Conservation (phyloP, 2,113 vertebrate genomes). For the Spea multiplicata region DNA sequence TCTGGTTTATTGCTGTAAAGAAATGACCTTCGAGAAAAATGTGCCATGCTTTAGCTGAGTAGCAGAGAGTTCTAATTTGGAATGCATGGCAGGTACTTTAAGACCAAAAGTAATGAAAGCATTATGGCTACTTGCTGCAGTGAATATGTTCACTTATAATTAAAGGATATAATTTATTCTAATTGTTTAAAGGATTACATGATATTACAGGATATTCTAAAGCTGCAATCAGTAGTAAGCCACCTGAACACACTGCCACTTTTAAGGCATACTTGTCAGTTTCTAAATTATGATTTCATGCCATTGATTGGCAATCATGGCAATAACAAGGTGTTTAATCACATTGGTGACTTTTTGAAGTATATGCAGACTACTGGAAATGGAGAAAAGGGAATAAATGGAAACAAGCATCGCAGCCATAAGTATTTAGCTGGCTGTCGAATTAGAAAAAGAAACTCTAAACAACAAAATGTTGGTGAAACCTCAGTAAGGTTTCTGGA, state of each 20-base stretch:
- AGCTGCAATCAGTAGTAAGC: background rate
- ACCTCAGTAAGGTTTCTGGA: too few relatives aligned
- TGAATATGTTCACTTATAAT: conserved; percentile 25
- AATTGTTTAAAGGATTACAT: conserved; percentile 13
- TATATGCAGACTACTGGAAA: background rate
- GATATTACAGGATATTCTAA: background rate
- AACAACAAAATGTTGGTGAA: too few relatives aligned
- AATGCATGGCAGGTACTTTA: conserved; percentile 9
- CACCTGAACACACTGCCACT: background rate
- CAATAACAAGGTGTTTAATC: background rate
- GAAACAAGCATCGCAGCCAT: background rate
- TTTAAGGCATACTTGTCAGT: background rate
- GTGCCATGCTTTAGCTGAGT: background rate
- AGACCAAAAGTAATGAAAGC: conserved; percentile 20
- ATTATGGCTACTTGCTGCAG: conserved; percentile 24
- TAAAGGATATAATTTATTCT: conserved; percentile 21
- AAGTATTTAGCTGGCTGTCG: too few relatives aligned
- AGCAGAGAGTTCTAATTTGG: conserved; percentile 3
- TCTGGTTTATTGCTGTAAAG: conserved; percentile 19
- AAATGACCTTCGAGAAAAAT: conserved; percentile 5
- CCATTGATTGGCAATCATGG: background rate
- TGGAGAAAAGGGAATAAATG: background rate
- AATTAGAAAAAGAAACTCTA: too few relatives aligned
- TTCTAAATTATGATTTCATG: background rate
- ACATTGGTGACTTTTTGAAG: background rate